phyloP scores from a whole-genome alignment of 2,797 vertebrate genomes.

The Danionella dracula region DNA sequence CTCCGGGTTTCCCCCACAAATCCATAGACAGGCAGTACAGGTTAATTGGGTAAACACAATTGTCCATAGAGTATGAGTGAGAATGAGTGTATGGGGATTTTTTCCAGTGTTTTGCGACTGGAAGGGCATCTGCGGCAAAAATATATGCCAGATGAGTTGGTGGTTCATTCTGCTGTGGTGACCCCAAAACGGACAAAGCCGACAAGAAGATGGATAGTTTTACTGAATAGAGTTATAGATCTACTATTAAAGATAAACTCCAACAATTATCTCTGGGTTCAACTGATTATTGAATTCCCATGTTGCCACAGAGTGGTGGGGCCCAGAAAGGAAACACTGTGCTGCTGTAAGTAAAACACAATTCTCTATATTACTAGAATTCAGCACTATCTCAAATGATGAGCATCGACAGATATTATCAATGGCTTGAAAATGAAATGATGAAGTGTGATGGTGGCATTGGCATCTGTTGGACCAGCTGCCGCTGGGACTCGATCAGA shows the following conservation, averaged over 20 bases:
- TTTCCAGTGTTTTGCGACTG: too few species aligned
- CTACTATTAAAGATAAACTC: constrained; percentile 32
- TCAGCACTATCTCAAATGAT: constrained; percentile 30
- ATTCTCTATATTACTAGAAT: background rate
- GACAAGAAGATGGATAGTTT: too few species aligned
- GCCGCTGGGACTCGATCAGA: constrained; percentile 38
- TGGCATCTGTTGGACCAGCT: constrained; percentile 42
- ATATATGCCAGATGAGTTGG: too few species aligned
- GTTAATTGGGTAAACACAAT: too few species aligned
- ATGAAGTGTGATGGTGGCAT: constrained; percentile 25
- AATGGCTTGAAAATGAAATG: constrained; percentile 35
- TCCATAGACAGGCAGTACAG: too few species aligned
- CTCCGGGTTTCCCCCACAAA: too few species aligned
- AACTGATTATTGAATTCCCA: constrained; percentile 16
- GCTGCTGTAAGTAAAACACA: background rate
- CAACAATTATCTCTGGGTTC: constrained; percentile 2
- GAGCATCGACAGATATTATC: constrained; percentile 37
- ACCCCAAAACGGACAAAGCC: too few species aligned
- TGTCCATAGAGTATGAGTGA: too few species aligned
- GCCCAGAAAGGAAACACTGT: background rate
- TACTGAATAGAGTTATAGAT: too few species aligned
- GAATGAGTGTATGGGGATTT: too few species aligned
- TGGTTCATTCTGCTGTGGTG: too few species aligned
- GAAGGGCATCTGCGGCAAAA: too few species aligned
- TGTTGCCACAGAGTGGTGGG: background rate